Conservation (phyloP, 2,888 invertebrate genomes). For the Ormia ochracea region DNA sequence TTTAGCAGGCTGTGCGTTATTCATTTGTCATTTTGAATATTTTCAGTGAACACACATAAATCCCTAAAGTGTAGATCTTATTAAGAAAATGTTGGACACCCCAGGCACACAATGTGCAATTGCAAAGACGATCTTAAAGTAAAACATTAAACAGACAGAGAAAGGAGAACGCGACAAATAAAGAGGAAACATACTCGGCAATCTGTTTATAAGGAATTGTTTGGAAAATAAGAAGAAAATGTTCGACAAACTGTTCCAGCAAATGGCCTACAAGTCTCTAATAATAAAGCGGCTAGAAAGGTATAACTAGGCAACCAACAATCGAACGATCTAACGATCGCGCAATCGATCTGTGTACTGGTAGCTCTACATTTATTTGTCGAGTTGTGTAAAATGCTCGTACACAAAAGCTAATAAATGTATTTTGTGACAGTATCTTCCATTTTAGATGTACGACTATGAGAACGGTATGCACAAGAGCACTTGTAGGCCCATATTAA, state of each 20-base stretch:
- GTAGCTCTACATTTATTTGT: background rate
- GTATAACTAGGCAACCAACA: no score
- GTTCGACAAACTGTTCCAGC: no score
- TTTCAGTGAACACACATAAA: no score
- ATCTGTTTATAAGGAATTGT: no score
- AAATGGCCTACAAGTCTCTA: background rate
- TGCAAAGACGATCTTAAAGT: background rate
- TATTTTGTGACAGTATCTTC: conserved; percentile 4
- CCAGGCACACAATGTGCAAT: no score
- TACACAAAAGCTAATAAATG: conserved; percentile 33
- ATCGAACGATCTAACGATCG: background rate
- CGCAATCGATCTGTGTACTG: background rate
- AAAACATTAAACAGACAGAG: background rate
- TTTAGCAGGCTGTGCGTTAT: no score
- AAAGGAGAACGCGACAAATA: background rate
- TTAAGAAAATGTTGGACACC: no score
- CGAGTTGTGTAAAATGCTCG: no score
- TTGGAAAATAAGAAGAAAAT: background rate
- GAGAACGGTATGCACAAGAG: background rate
- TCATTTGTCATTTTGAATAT: no score
- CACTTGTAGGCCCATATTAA: background rate
- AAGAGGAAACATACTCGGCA: background rate
- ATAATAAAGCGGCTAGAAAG: no score
- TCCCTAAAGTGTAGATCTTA: no score
- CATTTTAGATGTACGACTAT: background rate